Evolutionary conservation across 2,113 vertebrate species (phyloP), one percentile per base, ranked within the genome.

Genomic region (Xenopus laevis): DNA sequence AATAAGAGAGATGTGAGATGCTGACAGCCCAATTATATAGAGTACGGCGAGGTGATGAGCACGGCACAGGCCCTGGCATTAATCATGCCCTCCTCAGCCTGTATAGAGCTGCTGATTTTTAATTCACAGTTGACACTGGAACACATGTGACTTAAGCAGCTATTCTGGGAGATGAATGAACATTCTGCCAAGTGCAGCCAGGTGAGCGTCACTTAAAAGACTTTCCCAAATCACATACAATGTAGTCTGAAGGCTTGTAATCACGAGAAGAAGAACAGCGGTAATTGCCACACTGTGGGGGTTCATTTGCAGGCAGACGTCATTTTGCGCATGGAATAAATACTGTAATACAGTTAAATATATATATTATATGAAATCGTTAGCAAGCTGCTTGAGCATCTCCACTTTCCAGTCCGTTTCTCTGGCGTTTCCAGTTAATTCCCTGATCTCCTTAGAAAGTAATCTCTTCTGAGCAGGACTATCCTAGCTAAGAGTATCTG

Each of bases 171-270:
- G 61, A 78, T 83, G 79, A 84, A 81, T 76, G 70, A 74, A 76
- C 71, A 83, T 76, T 76, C 78, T 50, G 45, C 75, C 79, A 79
- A 64, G 73, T 74, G 71, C 82, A 77, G 40, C 77, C 79, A 80
- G 60, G 70, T 74, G 67, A 81, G 76, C 62, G 74, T 83, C 78
- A 80, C 76, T 84, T 81, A 73, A 80, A 71, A 70, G 81, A 79
- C 78, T 84, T 81, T 79, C 78, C 66, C 76, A 78, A 79, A 82
- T 80, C 68, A 84, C 67, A 59, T 20, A 47, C 60, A 81, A 68
- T 74, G 15, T 23, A 76, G 77, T 78, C 73, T 64, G 81, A 78
- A 63, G 55, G 77, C 55, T 76, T 78, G 58, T 62, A 75, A 65
- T 67, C 82, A 81, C 63, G 71, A 44, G 45, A 79, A 80, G 78